Base-by-base conservation (phyloP, 2,888 invertebrate species). In the Lithophane ornitopus region DNA sequence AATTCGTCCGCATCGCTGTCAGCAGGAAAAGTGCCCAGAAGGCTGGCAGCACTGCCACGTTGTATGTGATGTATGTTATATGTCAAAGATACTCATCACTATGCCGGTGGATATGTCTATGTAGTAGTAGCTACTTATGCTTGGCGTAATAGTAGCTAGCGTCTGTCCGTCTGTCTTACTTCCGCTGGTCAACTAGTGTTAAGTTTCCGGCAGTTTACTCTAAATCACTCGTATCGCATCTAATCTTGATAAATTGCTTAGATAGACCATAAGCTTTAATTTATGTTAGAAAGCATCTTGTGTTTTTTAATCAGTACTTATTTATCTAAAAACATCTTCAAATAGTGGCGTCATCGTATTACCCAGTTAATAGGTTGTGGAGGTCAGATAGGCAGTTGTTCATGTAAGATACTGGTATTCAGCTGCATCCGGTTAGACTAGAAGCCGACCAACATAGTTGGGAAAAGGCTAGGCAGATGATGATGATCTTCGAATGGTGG, bases 241-340 rank as follows among this genome's bases (percentile, higher is more conserved):
- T 73, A 41, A 68, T 69, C 46, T 75, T 79, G 54, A 54, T 74
- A 34, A 74, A 59, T 63, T 65, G 11, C 65, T 52, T 26, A 52
- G 19, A 44, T 26, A 16, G 52, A 34, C 0, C 52, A 52, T 26
- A 26, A 69, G 34, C 28, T 77, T 49, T n/a, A 49, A 49, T 52
- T 41, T 41, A n/a, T n/a, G 11, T 26, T 16, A 41, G 11, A n/a
- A 28, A 16, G 4, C 39, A 46, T 39, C 22, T 16, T 26, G 14
- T 44, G 54, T 54, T 54, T n/a, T 34, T 54, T 41, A 54, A 46
- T 11, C 26, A 28, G 8, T 46, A 26, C 12, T 11, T 12, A 26
- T 26, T 62, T 16, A 12, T 19, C n/a, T n/a, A n/a, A 65, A 44
- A 62, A 41, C 9, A n/a, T 62, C n/a, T 4, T 39, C n/a, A 9